These are phyloP conservation scores for Dichetophora obliterata DNA, from an alignment of 2,888 invertebrate genomes.

Conservation along the genomic window DNA sequence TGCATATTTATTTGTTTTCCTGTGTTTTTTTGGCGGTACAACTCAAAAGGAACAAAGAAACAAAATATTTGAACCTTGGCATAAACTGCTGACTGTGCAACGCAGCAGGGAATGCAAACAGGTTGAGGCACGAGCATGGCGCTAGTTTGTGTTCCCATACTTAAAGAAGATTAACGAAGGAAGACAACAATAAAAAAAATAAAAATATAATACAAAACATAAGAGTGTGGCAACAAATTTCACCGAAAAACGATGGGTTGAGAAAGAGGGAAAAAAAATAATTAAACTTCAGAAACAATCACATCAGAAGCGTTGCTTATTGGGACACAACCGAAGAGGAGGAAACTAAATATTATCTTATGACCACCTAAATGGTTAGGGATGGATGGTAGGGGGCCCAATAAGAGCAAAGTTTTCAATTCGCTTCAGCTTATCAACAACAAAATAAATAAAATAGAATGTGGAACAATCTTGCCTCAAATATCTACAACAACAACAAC, in stretches of 20 bases:
- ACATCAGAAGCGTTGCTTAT: too few relatives aligned
- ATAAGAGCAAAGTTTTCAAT: too few relatives aligned
- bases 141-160: not conserved
- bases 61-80: slow-evolving; percentile 1
- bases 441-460: not conserved
- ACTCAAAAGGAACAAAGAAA: not conserved
- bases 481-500: slow-evolving; percentile 35
- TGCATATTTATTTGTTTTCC: not conserved
- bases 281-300: too few relatives aligned
- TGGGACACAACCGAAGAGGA: too few relatives aligned
- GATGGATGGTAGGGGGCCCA: too few relatives aligned
- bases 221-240: not conserved
- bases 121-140: not conserved
- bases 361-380: too few relatives aligned
- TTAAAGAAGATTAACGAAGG: slow-evolving; percentile 7
- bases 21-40: not conserved
- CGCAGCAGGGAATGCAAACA: not conserved
- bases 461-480: not conserved
- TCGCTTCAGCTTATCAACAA: too few relatives aligned
- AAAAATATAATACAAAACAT: not conserved
- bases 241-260: not conserved
- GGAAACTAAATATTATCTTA: too few relatives aligned
- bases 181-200: not conserved
- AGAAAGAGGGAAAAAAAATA: too few relatives aligned
- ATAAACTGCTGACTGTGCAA: not conserved